phyloP scores from a whole-genome alignment of 2,113 vertebrate genomes.

The Platichthys flesus region DNA sequence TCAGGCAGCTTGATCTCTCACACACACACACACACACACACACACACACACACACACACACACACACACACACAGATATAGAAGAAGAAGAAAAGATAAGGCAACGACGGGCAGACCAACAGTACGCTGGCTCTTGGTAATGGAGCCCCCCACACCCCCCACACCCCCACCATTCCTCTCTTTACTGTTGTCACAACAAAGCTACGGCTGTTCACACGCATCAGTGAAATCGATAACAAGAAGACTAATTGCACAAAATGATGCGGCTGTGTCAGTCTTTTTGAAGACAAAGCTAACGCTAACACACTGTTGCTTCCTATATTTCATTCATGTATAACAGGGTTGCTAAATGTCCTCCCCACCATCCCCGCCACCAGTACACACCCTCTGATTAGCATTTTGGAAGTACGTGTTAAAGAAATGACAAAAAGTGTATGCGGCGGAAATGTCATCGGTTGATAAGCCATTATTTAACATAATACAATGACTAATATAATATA shows the following conservation, averaged over 20 bases:
- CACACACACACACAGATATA: conserved; percentile 37
- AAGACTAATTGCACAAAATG: conserved; percentile 63
- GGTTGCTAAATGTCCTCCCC: not conserved
- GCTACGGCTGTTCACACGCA: conserved; percentile 46
- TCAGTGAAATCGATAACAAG: conserved; percentile 50
- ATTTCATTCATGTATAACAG: not conserved
- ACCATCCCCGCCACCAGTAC: not conserved
- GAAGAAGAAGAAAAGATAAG: not conserved
- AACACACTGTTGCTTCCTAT: conserved; percentile 12
- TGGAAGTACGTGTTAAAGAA: not conserved
- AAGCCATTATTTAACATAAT: no score
- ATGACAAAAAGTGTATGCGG: not conserved
- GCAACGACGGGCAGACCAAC: conserved; percentile 16
- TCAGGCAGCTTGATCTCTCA: conserved; percentile 13
- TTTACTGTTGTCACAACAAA: conserved; percentile 64
- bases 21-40: conserved; percentile 31
- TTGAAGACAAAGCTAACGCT: conserved; percentile 11
- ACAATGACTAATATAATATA: no score
- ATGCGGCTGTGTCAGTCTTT: conserved; percentile 27
- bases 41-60: conserved; percentile 39
- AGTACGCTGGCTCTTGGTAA: not conserved
- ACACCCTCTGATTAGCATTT: not conserved
- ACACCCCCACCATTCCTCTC: conserved; percentile 6
- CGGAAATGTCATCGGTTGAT: not conserved
- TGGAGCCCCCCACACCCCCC: not conserved